Base-by-base conservation (phyloP, 1,140 invertebrate genomes). In the Gerris buenoi region DNA sequence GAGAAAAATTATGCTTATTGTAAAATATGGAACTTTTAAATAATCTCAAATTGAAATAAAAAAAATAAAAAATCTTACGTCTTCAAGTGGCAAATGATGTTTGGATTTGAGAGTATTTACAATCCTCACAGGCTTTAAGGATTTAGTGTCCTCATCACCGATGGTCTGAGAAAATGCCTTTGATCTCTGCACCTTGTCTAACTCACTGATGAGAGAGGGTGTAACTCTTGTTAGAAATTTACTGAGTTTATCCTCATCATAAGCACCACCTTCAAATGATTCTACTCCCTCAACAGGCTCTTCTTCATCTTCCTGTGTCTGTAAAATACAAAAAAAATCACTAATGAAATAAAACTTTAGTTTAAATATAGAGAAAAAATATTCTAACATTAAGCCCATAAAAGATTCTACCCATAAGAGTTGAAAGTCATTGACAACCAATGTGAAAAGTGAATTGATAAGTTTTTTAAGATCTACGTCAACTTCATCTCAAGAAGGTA, bases 141-240 rank as follows among this genome's bases (percentile, higher is more conserved):
- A 23, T 46, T n/a, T 25, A 29, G 26, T 15, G 56, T 69, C 68
- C 15, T 65, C 64, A 23, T 10, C 26, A 1, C 26, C 1, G 46
- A 25, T 26, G 22, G 66, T 64, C 13, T 46, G 56, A 25, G 65
- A 64, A 29, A 69, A 69, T 1, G 68, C 68, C 62, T 69, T 69
- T 18, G 29, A 66, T 69, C 46, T 66, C 23, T 59, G 60, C 10
- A 56, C 65, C 28, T 66, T 69, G 56, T 69, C 64, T 29, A 69
- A 65, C 29, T 69, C 68, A 25, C 25, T 22, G 1, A 69, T 25
- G 15, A 69, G 27, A 57, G 28, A 1, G n/a, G 68, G 65, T 25
- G 27, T 63, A 57, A 69, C 58, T 29, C 62, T 57, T 25, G 26
- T 46, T 13, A 69, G 29, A 46, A 69, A 69, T 13, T 58, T 18